Base-by-base conservation (phyloP, 2,888 invertebrate species). In the Ypsolopha scabrella region DNA sequence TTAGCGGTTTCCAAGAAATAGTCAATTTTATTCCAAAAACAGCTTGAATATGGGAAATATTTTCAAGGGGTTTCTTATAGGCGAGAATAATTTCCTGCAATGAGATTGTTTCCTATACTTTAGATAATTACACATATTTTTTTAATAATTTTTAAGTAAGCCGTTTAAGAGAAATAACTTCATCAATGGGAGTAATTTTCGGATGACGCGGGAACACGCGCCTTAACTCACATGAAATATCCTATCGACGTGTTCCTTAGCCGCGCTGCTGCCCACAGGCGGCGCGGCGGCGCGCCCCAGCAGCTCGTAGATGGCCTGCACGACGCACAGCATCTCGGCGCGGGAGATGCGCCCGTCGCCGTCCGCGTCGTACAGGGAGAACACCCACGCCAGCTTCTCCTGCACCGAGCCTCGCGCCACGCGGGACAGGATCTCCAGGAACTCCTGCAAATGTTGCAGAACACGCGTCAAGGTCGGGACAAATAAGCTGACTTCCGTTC, bases 301-400 rank as follows among this genome's bases (percentile, higher is more conserved):
- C 91, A 96, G 92, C 73, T 94, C 94, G 75, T 96, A 95, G 59
- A 96, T 94, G 44, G 95, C 93, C 33, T 35, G 48, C 88, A 35
- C 95, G 41, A 96, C 95, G 54, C 93, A 91, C 58, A 91, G 76
- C 94, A 96, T 94, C 82, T 96, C 96, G 0, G 90, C 88, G 64
- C 94, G 91, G 14, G 94, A 93, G 68, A 96, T 94, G 55, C 93
- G 88, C 0, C 96, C 95, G 70, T 96, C 95, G 0, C 93, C 93
- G 66, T 96, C 94, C 53, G 94, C 89, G 74, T 96, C 96, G 79
- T 96, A 96, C 14, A 96, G 85, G 7, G 92, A 91, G 74, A 96
- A 96, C 51, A 95, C 92, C 96, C 96, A 96, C 60, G 94, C 92
- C 41, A 96, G 83, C 70, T 96, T 94, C 73, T 96, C 96, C 64